Conservation (phyloP, 2,797 vertebrate species). For the Loriculus beryllinus region DNA sequence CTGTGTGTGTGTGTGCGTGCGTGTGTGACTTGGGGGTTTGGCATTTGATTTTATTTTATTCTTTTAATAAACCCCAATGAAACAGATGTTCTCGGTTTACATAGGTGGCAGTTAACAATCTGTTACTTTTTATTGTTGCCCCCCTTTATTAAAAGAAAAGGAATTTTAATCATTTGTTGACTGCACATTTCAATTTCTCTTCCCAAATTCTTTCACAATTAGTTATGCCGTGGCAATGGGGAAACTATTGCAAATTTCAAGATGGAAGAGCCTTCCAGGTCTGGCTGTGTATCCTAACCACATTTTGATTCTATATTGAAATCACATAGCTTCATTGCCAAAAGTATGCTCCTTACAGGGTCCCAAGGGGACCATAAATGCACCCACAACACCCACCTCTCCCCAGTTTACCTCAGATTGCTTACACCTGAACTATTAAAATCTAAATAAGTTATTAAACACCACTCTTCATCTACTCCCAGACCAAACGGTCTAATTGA, state of each 20-base stretch:
- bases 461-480: background rate
- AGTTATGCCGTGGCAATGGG: background rate
- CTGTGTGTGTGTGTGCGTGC: background rate
- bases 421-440: background rate
- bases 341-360: background rate
- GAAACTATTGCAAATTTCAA: background rate
- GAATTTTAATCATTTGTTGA: background rate
- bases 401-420: background rate
- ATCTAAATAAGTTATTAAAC: background rate
- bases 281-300: background rate
- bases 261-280: background rate
- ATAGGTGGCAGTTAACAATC: background rate
- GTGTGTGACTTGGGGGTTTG: background rate
- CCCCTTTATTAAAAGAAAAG: background rate
- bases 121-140: background rate
- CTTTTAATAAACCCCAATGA: background rate
- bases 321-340: accelerated
- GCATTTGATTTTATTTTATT: background rate
- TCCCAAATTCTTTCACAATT: background rate
- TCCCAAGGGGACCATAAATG: background rate
- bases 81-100: background rate
- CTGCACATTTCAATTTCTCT: background rate
- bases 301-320: background rate
- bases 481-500: background rate
- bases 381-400: background rate